Percentiles rank a stretch among this genome's conserved stretches.
Evolutionary conservation across 1,140 invertebrate species (phyloP).

Genomic region (Tyrophagus putrescentiae): DNA sequence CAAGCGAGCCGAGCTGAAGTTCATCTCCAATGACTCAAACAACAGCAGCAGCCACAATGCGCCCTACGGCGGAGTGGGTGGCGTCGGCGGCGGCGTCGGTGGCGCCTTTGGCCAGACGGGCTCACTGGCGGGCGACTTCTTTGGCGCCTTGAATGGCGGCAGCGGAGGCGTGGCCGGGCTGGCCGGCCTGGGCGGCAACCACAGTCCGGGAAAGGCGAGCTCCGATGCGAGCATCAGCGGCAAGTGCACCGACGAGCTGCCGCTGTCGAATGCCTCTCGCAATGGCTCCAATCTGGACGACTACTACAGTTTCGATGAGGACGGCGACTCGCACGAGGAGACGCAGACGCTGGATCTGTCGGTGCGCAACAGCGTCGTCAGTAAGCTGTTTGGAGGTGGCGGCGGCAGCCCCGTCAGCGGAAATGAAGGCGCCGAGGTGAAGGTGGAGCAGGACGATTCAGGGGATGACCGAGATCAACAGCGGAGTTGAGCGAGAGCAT

Average conservation of each 20-base stretch:
- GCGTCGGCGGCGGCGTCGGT: neutral
- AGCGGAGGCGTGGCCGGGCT: too few species aligned
- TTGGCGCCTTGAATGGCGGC: neutral
- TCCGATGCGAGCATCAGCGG: constrained; percentile 3
- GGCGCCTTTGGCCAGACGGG: neutral
- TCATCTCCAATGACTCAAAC: constrained; percentile 15
- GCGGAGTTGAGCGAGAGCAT: too few species aligned
- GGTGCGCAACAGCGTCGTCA: constrained; percentile 12
- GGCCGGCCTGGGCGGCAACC: neutral
- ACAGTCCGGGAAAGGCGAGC: constrained; percentile 13
- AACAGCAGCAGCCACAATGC: neutral
- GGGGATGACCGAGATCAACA: too few species aligned
- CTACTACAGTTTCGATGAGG: constrained; percentile 25
- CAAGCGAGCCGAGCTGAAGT: constrained; percentile 45
- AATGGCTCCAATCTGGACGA: constrained; percentile 19
- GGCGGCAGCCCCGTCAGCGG: neutral
- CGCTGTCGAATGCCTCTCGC: constrained; percentile 9
- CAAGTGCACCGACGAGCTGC: constrained; percentile 21
- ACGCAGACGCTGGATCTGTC: constrained; percentile 28
- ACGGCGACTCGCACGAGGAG: constrained; percentile 22
- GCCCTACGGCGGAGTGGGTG: too few species aligned
- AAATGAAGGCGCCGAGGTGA: neutral
- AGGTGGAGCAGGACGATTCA: constrained; percentile 8
- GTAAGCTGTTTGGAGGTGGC: neutral
- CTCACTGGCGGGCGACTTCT: neutral